These are phyloP conservation scores for Scylla paramamosain DNA, from an alignment of 1,140 invertebrate genomes.

Conservation along the genomic window DNA sequence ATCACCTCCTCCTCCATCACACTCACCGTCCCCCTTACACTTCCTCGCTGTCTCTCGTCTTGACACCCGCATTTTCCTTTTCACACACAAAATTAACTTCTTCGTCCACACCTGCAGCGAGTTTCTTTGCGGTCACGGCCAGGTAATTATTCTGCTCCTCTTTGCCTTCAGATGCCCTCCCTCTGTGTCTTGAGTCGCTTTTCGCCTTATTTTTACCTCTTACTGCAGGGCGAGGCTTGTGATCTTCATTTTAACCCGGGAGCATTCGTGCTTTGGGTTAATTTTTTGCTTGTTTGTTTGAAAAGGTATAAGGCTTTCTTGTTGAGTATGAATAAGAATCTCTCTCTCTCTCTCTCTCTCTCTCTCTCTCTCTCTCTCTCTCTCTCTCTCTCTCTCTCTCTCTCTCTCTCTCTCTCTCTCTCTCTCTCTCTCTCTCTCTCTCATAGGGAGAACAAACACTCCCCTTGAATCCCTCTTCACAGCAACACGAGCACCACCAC, in stretches of 20 bases:
- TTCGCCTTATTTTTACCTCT: background rate
- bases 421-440: constrained; percentile 31
- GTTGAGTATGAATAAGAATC: background rate
- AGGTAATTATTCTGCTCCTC: background rate
- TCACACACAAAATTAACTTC: constrained; percentile 13
- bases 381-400: background rate
- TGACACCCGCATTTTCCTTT: constrained; percentile 8
- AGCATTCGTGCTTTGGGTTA: background rate
- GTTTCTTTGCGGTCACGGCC: background rate
- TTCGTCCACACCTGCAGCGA: background rate
- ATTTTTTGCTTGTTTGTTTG: too few relatives aligned
- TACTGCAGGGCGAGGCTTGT: background rate
- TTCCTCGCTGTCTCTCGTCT: background rate
- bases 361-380: constrained; percentile 30
- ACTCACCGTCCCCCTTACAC: background rate
- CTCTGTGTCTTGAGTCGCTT: background rate
- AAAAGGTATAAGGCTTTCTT: background rate
- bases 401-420: constrained; percentile 28
- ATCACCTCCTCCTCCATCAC: background rate
- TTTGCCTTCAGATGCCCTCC: background rate
- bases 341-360: constrained; percentile 36
- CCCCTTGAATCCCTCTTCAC: background rate
- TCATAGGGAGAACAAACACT: background rate
- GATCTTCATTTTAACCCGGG: background rate
- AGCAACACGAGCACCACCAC: background rate